A percentile compares a stretch with the other conserved stretches of the same genome.
Conservation (phyloP, 53 echinoderm and acorn worm species). For the Hippasteria phrygiana region DNA sequence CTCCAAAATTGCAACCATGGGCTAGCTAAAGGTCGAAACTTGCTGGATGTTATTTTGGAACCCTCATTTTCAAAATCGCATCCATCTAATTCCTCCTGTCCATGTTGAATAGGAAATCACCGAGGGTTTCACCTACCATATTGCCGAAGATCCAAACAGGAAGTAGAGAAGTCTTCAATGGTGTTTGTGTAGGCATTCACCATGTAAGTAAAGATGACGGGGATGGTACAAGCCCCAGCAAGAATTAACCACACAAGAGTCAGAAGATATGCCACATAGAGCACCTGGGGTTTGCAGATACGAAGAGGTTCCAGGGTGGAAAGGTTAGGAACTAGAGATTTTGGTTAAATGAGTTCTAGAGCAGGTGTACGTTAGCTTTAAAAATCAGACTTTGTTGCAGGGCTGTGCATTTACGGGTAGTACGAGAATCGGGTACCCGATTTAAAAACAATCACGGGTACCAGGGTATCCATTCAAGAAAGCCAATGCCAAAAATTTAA, state of each 20-base stretch:
- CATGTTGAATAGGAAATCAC: too few species aligned
- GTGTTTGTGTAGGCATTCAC: constrained; percentile 10
- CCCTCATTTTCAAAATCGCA: too few species aligned
- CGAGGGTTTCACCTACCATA: constrained; percentile 57
- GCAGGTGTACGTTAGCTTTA: not conserved
- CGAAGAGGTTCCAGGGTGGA: not conserved
- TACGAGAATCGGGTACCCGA: too few species aligned
- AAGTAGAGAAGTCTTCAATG: not conserved
- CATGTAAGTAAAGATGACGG: constrained; percentile 63
- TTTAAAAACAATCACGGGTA: too few species aligned
- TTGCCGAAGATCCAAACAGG: constrained; percentile 24
- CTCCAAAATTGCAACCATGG: too few species aligned
- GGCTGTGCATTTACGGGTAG: too few species aligned
- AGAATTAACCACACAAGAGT: constrained; percentile 56
- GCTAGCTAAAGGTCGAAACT: too few species aligned
- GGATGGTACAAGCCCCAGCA: constrained; percentile 46
- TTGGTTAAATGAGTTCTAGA: not conserved
- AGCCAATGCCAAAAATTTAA: too few species aligned
- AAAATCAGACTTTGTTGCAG: too few species aligned
- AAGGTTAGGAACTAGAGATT: not conserved
- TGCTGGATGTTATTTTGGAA: too few species aligned
- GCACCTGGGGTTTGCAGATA: constrained; percentile 24
- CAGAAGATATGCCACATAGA: constrained; percentile 48
- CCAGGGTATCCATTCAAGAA: too few species aligned
- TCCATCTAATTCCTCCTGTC: too few species aligned